Base-by-base conservation (phyloP, 2,888 invertebrate genomes). In the Azorinus chamasolen region DNA sequence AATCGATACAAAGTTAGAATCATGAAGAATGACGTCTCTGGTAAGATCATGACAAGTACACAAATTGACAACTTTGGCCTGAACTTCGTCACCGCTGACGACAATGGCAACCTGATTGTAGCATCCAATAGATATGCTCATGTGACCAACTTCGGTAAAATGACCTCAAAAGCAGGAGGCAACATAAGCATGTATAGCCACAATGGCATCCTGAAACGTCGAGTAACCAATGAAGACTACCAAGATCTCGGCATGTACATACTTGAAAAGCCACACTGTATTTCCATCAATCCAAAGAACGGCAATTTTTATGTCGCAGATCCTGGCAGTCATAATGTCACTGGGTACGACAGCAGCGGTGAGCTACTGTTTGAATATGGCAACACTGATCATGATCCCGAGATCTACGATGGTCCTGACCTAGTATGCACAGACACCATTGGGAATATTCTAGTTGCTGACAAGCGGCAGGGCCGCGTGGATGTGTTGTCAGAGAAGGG, bases 1-100 rank as follows among this genome's bases (percentile, higher is more conserved):
- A 89, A 89, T 71, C 81, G 86, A n/a, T 89, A 86, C 79, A 90
- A 90, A 78, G 87, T 90, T n/a, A 80, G 84, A 66, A 84, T 90
- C 14, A 59, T 89, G 72, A 79, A 84, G 39, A 86, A 86, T 58
- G 88, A 90, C 46, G 86, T 87, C 10, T 84, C 82, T 22, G 87
- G 87, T 5, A 75, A 86, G 41, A 65, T 86, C 10, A 74, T 89
- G 25, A 75, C 83, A 1, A 87, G 88, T 55, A 79, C 80, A 32
- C 87, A 89, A 48, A 83, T 90, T 53, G 89, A 90, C 70, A 88
- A 88, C 61, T 87, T 85, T 68, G 90, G 89, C 16, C 74, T 90
- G 12, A 89, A 88, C 68, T 87, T 83, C 62, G 83, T 88, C 1
- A 88, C 90, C 1, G 86, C 88, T 1, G 88, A 87, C 45, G 58